A percentile compares a stretch with the other conserved stretches of the same genome.
phyloP scores from a whole-genome alignment of 2,797 vertebrate genomes.

The Pteropus rufus region DNA sequence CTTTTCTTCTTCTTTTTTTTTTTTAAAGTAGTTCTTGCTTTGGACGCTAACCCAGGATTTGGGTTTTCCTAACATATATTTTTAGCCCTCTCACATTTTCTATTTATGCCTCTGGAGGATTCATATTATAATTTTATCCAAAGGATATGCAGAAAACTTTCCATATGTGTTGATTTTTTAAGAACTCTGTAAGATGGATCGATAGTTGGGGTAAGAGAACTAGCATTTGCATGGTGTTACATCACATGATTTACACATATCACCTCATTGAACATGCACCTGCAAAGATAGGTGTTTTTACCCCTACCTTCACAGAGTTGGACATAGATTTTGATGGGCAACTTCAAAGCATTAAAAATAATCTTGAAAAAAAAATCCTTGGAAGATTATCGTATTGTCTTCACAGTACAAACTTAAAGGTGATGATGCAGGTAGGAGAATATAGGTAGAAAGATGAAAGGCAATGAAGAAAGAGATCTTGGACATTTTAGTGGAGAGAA shows the following conservation, averaged over 20 bases:
- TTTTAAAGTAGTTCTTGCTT: slow-evolving; percentile 54
- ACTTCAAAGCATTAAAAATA: not conserved
- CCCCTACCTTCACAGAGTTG: not conserved
- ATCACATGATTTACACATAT: not conserved
- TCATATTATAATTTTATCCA: slow-evolving; percentile 66
- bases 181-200: not conserved
- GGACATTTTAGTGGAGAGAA: slow-evolving; percentile 1
- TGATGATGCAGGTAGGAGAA: not conserved
- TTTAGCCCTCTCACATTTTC: slow-evolving; percentile 76
- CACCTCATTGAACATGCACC: not conserved
- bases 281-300: not conserved
- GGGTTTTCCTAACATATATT: slow-evolving; percentile 77
- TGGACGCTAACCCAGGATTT: slow-evolving; percentile 76
- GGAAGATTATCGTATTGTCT: not conserved
- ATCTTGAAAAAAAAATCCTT: not conserved
- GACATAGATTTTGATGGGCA: not conserved
- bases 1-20: slow-evolving; percentile 42
- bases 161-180: slow-evolving; percentile 36
- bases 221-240: not conserved
- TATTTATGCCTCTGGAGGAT: slow-evolving; percentile 75
- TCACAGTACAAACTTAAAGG: not conserved
- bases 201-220: not conserved
- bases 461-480: not conserved
- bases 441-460: not conserved
- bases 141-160: slow-evolving; percentile 23